Evolutionary conservation across 2,888 invertebrate species (phyloP).

Genomic region (Synanthedon andrenaeformis): DNA sequence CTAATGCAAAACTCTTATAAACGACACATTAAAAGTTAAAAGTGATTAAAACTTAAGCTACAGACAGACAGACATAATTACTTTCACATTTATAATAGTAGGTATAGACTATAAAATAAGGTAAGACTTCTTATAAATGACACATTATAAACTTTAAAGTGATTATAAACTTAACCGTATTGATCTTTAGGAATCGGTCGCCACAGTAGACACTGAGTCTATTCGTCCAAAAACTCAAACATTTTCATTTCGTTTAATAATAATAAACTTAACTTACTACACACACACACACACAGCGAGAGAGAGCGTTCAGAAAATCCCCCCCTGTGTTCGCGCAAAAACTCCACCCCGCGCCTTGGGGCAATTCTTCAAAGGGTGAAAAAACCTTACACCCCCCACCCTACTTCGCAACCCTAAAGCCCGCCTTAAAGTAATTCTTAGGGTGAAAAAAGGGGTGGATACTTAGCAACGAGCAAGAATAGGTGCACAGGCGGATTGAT

Average conservation of each 20-base stretch:
- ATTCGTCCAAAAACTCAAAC: constrained; percentile 50
- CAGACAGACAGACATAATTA: too few species aligned
- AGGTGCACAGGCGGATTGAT: constrained; percentile 38
- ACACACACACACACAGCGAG: constrained; percentile 37
- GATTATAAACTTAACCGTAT: not conserved
- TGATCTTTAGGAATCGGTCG: not conserved
- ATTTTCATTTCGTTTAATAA: constrained; percentile 61
- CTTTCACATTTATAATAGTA: too few species aligned
- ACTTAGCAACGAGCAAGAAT: constrained; percentile 59
- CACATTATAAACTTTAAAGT: too few species aligned
- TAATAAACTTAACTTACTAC: constrained; percentile 27
- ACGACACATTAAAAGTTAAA: too few species aligned
- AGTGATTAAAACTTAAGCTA: too few species aligned
- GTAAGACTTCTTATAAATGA: too few species aligned
- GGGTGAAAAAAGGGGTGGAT: constrained; percentile 68
- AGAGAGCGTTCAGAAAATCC: constrained; percentile 22
- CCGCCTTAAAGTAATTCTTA: constrained; percentile 66
- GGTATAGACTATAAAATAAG: too few species aligned
- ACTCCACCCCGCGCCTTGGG: constrained; percentile 56
- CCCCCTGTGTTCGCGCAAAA: constrained; percentile 25
- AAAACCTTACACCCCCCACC: constrained; percentile 36
- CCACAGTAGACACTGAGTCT: not conserved
- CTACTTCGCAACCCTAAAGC: constrained; percentile 27
- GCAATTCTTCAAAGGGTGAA: constrained; percentile 70
- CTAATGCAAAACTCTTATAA: too few species aligned